Evolutionary conservation across 1,140 invertebrate genomes (phyloP), one percentile per base, ranked within the genome.

Genomic region (Pteromalus puparum): DNA sequence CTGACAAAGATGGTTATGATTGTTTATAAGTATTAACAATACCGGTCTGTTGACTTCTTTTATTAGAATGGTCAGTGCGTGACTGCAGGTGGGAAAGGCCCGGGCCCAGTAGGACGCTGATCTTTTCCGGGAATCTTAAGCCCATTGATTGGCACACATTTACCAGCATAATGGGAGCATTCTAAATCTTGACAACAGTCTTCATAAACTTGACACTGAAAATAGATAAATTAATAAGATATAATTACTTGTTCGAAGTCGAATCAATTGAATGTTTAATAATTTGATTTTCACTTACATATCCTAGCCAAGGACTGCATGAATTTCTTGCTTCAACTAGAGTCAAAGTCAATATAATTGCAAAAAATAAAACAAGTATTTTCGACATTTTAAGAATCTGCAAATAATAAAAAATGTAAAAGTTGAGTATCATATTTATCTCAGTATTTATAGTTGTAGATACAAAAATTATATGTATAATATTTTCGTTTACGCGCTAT

Each of bases 141-240:
- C 15, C 81, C 84, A 24, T 1, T 0, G 13, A 72, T 78, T 65
- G 26, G 26, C 2, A 88, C 68, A 26, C 89, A 90, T 67, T 80
- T 87, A 13, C 26, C 84, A n/a, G 13, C 3, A 28, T 89, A 88
- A 9, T n/a, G 24, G 0, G 34, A 13, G 21, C 89, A 90, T 2
- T 72, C 3, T 0, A 88, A 80, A 34, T 85, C 0, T 24, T 70
- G 80, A 79, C 85, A 89, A 53, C 89, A 90, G 5, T 90, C 53
- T 12, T 81, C 68, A 2, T 24, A 46, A 7, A 21, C 9, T 6
- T 0, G 15, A 46, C 89, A 90, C 89, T 90, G 48, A 15, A 67
- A 86, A 87, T 48, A 24, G 72, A 65, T n/a, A 84, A 74, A 75
- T 30, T 76, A 42, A 42, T 42, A 42, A 42, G 38, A 42, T 42